Conservation (phyloP, 1,140 invertebrate species). For the Drosophila azteca region DNA sequence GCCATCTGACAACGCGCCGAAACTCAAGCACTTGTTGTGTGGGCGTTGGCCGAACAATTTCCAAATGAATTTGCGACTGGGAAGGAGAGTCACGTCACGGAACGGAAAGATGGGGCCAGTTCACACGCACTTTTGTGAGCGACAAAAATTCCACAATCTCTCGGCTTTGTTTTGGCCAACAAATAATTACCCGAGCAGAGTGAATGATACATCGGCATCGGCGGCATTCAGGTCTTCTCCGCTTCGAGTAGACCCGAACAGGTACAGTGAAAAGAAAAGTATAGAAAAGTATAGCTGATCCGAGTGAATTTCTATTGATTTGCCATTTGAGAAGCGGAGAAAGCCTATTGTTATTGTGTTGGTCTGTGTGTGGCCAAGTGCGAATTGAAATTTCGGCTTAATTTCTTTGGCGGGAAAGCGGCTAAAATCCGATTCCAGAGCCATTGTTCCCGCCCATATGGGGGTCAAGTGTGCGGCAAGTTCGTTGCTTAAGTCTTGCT, state of each 20-base stretch:
- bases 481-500: slow-evolving; percentile 77
- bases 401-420: slow-evolving; percentile 66
- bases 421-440: slow-evolving; percentile 60
- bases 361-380: slow-evolving; percentile 61
- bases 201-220: slow-evolving; percentile 28
- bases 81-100: neutral
- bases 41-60: slow-evolving; percentile 59
- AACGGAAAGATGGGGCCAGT: slow-evolving; percentile 8
- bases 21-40: slow-evolving; percentile 64
- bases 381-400: slow-evolving; percentile 70
- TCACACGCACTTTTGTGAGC: slow-evolving; percentile 58
- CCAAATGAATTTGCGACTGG: slow-evolving; percentile 48
- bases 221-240: slow-evolving; percentile 21
- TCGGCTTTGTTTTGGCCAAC: slow-evolving; percentile 42
- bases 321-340: slow-evolving; percentile 26
- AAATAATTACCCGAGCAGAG: slow-evolving; percentile 43
- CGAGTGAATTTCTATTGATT: slow-evolving; percentile 46
- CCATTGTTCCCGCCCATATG: slow-evolving; percentile 45
- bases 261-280: slow-evolving; percentile 25
- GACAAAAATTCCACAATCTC: slow-evolving; percentile 54
- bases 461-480: slow-evolving; percentile 73
- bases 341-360: slow-evolving; percentile 18
- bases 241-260: slow-evolving; percentile 18
- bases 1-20: slow-evolving; percentile 1
- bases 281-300: slow-evolving; percentile 40